These are phyloP conservation scores for Neogobius melanostomus DNA, from an alignment of 2,113 vertebrate species.

Conservation along the genomic window DNA sequence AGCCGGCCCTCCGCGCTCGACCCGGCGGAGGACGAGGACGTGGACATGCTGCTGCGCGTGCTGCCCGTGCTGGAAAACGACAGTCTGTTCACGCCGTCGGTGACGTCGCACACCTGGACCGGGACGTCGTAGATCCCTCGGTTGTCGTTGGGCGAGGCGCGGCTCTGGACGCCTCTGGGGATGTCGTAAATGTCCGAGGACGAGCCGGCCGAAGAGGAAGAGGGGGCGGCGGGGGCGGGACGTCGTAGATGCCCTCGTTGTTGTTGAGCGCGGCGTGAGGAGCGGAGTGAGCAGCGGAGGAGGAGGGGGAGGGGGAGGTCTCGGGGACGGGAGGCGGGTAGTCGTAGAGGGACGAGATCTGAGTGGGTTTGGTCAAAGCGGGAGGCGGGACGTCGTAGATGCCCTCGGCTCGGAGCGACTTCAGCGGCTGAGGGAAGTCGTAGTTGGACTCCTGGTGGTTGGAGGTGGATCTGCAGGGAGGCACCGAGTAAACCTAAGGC, in stretches of 20 bases:
- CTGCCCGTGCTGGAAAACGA: slow-evolving; percentile 95
- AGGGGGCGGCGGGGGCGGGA: slow-evolving; percentile 78
- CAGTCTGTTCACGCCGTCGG: slow-evolving; percentile 89
- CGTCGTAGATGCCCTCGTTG: slow-evolving; percentile 79
- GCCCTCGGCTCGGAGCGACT: slow-evolving; percentile 77
- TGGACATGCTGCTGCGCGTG: slow-evolving; percentile 94
- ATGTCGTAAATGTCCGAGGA: slow-evolving; percentile 87
- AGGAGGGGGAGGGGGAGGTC: not conserved
- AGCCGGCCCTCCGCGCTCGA: slow-evolving; percentile 77
- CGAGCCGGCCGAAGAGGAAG: slow-evolving; percentile 60
- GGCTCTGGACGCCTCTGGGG: slow-evolving; percentile 80
- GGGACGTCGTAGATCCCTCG: slow-evolving; percentile 89
- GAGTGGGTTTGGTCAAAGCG: slow-evolving; percentile 67
- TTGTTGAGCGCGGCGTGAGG: slow-evolving; percentile 37
- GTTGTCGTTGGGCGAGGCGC: slow-evolving; percentile 63
- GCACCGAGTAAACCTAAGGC: slow-evolving; percentile 82
- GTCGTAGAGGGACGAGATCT: slow-evolving; percentile 72
- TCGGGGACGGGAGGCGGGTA: slow-evolving; percentile 54
- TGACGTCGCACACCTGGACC: slow-evolving; percentile 78
- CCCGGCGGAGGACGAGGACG: slow-evolving; percentile 88
- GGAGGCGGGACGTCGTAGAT: slow-evolving; percentile 91
- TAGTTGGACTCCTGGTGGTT: slow-evolving; percentile 80
- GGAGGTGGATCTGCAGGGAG: slow-evolving; percentile 73
- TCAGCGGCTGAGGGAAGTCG: slow-evolving; percentile 83
- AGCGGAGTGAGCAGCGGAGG: slow-evolving; percentile 9